Conservation (phyloP, 1,140 invertebrate species). For the Eupeodes corollae region DNA sequence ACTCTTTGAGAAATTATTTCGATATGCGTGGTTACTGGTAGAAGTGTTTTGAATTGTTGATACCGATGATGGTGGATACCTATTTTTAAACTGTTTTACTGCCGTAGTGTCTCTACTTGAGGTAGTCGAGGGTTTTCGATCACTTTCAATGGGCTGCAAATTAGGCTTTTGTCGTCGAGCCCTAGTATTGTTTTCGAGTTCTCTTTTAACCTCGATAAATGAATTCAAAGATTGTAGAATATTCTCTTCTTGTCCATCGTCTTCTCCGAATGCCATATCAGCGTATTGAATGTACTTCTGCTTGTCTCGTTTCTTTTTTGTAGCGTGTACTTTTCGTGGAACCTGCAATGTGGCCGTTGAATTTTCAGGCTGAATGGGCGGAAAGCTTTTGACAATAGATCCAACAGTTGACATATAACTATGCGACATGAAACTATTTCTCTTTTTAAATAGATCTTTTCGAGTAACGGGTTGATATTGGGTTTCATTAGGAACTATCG, state of each 20-base stretch:
- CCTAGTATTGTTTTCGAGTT: conserved; percentile 15
- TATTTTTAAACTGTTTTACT: too few relatives aligned
- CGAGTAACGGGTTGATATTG: conserved; percentile 18
- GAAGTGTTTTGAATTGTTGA: too few relatives aligned
- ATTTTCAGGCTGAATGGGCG: conserved; percentile 25
- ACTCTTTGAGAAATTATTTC: too few relatives aligned
- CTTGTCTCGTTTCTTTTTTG: conserved; percentile 8
- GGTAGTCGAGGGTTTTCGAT: too few relatives aligned
- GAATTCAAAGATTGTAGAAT: conserved; percentile 28
- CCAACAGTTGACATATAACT: conserved; percentile 28
- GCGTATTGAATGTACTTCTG: conserved; percentile 23
- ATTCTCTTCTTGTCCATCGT: conserved; percentile 25
- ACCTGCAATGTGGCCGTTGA: conserved; percentile 1
- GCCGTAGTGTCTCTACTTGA: too few relatives aligned
- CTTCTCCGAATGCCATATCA: conserved; percentile 22
- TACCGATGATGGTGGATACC: too few relatives aligned
- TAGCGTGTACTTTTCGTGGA: conserved; percentile 1
- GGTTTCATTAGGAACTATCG: conserved; percentile 1
- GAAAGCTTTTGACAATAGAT: conserved; percentile 27
- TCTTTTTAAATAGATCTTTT: conserved; percentile 27
- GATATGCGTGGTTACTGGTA: too few relatives aligned
- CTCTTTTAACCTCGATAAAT: conserved; percentile 30
- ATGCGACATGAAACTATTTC: conserved; percentile 28
- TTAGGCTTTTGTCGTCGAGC: conserved; percentile 6
- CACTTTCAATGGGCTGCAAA: conserved; percentile 3